These are phyloP conservation scores for Tylochromis polylepis DNA, from an alignment of 2,113 vertebrate species.

Conservation along the genomic window DNA sequence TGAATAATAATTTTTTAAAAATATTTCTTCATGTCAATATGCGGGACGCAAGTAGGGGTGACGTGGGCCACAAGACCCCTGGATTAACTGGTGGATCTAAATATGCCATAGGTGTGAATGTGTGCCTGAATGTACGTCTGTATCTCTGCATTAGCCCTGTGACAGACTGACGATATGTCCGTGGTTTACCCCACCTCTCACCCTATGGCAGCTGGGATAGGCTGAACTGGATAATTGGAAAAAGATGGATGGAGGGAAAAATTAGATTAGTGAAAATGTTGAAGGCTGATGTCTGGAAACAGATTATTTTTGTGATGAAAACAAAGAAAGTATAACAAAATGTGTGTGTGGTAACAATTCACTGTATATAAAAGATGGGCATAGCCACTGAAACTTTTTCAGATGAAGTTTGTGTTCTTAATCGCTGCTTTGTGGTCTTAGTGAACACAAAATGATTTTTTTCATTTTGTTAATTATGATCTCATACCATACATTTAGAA, in stretches of 20 bases:
- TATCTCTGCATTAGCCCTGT: neutral
- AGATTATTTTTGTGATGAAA: neutral
- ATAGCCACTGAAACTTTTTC: neutral
- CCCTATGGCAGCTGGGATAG: neutral
- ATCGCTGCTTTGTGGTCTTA: neutral
- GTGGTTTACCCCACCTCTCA: neutral
- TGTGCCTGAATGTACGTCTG: neutral
- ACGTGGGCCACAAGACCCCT: too few species aligned
- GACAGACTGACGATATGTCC: neutral
- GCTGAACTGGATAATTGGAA: neutral
- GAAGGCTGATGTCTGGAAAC: neutral
- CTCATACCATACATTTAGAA: neutral
- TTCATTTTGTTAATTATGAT: neutral
- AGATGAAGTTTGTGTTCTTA: neutral
- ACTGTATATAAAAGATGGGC: neutral
- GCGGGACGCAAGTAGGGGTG: too few species aligned
- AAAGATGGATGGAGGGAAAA: neutral
- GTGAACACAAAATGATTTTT: neutral
- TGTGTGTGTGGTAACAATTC: neutral
- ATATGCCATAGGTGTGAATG: neutral
- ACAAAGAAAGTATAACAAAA: neutral
- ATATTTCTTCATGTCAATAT: too few species aligned
- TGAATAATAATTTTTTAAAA: too few species aligned
- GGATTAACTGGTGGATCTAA: neutral
- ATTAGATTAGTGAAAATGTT: neutral